Percentiles rank a stretch among this genome's conserved stretches.
Evolutionary conservation across 2,888 invertebrate species (phyloP).

Genomic region (Oxycera nigricornis): DNA sequence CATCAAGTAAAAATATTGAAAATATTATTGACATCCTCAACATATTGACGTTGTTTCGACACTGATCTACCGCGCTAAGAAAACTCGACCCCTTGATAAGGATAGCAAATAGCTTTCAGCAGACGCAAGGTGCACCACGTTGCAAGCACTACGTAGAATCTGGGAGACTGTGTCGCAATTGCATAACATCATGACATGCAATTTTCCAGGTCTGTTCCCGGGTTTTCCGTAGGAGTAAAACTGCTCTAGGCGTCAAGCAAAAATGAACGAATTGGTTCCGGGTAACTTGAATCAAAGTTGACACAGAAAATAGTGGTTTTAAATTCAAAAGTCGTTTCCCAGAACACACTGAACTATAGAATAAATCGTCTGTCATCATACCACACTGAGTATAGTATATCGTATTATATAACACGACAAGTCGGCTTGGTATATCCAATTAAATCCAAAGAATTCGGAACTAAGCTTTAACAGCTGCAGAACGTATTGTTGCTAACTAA

Average conservation of each 20-base stretch:
- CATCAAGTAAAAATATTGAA: background rate
- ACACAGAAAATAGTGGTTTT: too few relatives aligned
- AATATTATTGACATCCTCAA: background rate
- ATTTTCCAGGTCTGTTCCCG: background rate
- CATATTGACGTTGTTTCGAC: slow-evolving; percentile 7
- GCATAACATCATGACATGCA: background rate
- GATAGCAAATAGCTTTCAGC: background rate
- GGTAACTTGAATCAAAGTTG: too few relatives aligned
- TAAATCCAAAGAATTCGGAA: too few relatives aligned
- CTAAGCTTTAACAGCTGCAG: too few relatives aligned
- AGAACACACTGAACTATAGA: too few relatives aligned
- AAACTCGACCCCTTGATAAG: background rate
- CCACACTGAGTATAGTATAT: too few relatives aligned
- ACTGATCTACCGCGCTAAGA: background rate
- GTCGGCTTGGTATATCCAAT: too few relatives aligned
- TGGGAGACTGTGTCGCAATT: background rate
- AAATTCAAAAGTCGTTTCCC: too few relatives aligned
- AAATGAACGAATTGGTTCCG: too few relatives aligned
- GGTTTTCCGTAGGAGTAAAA: background rate
- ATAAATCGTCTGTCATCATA: too few relatives aligned
- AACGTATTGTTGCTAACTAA: too few relatives aligned
- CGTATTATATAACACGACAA: too few relatives aligned
- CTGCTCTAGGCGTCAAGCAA: background rate
- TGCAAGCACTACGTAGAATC: background rate
- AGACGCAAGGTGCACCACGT: background rate